phyloP scores from a whole-genome alignment of 2,113 vertebrate species.

The Thinocorus orbignyianus region DNA sequence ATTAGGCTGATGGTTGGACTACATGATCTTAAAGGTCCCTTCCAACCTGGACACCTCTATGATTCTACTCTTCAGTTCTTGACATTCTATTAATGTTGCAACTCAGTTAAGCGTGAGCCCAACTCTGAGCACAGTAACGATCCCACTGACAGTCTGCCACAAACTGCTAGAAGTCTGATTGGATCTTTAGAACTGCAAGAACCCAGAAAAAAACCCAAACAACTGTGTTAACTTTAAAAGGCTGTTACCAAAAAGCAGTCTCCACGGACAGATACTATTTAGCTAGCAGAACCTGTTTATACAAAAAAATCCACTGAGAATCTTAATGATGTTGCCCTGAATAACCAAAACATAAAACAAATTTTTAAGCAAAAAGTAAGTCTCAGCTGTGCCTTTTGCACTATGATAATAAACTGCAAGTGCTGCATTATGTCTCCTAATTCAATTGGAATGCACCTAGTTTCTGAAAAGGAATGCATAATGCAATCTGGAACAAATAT shows the following conservation, averaged over 20 bases:
- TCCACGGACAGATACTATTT: not conserved
- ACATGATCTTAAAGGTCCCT: no score
- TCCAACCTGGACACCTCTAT: no score
- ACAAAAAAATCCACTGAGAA: not conserved
- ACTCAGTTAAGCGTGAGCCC: not conserved
- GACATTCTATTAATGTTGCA: not conserved
- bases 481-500: not conserved
- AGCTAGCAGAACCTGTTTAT: not conserved
- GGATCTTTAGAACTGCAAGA: not conserved
- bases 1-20: no score
- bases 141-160: not conserved
- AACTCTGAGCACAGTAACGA: not conserved
- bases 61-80: not conserved
- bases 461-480: not conserved
- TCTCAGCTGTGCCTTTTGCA: not conserved
- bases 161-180: not conserved
- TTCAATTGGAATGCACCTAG: not conserved
- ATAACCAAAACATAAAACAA: not conserved
- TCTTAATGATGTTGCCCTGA: not conserved
- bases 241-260: not conserved
- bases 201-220: not conserved
- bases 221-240: not conserved
- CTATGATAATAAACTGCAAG: not conserved
- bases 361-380: not conserved
- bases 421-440: not conserved